Evolutionary conservation across 2,797 vertebrate species (phyloP).

Genomic region (Epinephelus awoara): DNA sequence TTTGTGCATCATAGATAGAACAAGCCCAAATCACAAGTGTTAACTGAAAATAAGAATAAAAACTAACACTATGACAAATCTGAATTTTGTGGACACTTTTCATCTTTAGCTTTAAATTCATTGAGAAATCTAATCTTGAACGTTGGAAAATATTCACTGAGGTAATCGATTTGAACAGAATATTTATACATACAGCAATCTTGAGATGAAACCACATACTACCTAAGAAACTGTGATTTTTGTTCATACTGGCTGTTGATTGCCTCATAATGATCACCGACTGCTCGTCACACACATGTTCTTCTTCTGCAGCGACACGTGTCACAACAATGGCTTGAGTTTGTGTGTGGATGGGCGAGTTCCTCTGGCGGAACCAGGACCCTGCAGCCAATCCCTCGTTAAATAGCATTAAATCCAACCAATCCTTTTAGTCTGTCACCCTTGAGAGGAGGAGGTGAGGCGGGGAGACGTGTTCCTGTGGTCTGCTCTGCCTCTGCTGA

Average conservation of each 20-base stretch:
- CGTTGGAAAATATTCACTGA: background rate
- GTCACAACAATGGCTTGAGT: constrained; percentile 59
- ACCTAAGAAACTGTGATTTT: background rate
- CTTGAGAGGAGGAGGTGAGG: constrained; percentile 39
- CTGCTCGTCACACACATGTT: constrained; percentile 17
- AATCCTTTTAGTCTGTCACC: constrained; percentile 80
- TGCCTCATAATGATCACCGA: background rate
- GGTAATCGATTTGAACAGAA: background rate
- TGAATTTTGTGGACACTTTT: background rate
- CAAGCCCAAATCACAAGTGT: background rate
- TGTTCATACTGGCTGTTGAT: background rate
- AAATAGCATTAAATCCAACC: constrained; percentile 71
- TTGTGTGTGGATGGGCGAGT: constrained; percentile 22
- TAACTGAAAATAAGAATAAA: background rate
- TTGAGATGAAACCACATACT: background rate
- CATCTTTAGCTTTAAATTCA: background rate
- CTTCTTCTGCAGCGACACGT: constrained; percentile 48
- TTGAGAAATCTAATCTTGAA: background rate
- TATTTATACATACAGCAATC: background rate
- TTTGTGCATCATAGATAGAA: background rate
- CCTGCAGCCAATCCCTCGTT: constrained; percentile 68
- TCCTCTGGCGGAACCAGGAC: constrained; percentile 24
- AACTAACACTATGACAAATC: background rate
- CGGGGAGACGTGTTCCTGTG: background rate
- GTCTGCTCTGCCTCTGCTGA: background rate